Evolutionary conservation across 2,888 invertebrate species (phyloP), one percentile per base, ranked within the genome.

Genomic region (Cynaeus angustus): DNA sequence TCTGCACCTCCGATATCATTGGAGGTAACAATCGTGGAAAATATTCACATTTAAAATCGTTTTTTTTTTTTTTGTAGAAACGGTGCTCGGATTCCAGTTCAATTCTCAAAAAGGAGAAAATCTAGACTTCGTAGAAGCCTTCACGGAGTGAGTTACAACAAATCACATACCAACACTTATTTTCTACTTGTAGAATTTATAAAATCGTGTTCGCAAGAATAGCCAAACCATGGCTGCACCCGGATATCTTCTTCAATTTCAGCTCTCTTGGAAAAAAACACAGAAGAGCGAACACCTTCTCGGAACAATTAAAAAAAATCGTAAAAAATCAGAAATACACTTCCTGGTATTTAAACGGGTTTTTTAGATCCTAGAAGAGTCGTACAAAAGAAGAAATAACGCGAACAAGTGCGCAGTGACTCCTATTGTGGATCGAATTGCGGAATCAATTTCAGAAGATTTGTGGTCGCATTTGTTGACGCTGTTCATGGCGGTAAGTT

Each of bases 401-500:
- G 37, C 6, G 1, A 5, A 37, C 33, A 0, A 3, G 2, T 16
- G 9, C 12, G 12, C 10, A 28, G n/a, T 10, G 5, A 37, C 8
- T 5, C 55, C 55, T 2, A 16, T 55, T 2, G 26, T 33, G 13
- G 38, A 55, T 55, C 28, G 2, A 55, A 4, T 55, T 9, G 12
- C 55, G n/a, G 13, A 13, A 37, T 13, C 8, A 10, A 72, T 80
- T 28, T 72, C 64, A 37, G 68, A 74, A 41, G 76, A 77, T 59
- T 76, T 81, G 41, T 52, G 75, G 13, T 66, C 77, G 55, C 80
- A 82, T 62, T 66, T 81, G 26, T 65, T 76, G 12, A 80, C 81
- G 9, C 66, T 82, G 14, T 74, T 74, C 56, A 61, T 71, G n/a
- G 80, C 81, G 7, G 81, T 81, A 74, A 77, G 81, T 50, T 28